Evolutionary conservation across 1,140 invertebrate species (phyloP).

Genomic region (Phthorimaea operculella): DNA sequence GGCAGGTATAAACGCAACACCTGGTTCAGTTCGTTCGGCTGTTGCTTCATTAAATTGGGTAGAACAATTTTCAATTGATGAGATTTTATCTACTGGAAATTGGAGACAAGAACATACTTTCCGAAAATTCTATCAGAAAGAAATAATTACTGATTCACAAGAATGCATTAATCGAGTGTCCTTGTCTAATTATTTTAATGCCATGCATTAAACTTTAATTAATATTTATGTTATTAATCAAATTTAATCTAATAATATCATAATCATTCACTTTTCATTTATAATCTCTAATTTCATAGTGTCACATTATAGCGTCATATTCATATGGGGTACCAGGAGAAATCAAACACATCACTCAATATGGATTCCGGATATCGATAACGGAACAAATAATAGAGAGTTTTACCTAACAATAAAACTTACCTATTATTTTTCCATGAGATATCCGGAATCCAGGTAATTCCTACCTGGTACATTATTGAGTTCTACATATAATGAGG

Average conservation of each 20-base stretch:
- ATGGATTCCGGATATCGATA: conserved; percentile 14
- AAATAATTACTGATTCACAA: conserved; percentile 10
- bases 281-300: conserved; percentile 4
- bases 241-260: background rate
- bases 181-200: conserved; percentile 16
- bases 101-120: conserved; percentile 31
- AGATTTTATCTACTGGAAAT: conserved; percentile 27
- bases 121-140: conserved; percentile 23
- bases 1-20: conserved; percentile 25
- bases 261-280: no score
- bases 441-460: conserved; percentile 1
- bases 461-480: conserved; percentile 1
- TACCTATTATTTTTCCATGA: conserved; percentile 14
- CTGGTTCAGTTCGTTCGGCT: conserved; percentile 33
- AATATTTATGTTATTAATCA: background rate
- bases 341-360: conserved; percentile 23
- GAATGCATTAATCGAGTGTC: conserved; percentile 8
- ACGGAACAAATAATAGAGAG: conserved; percentile 21
- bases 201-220: conserved; percentile 2
- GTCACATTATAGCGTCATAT: conserved; percentile 19
- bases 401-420: conserved; percentile 19
- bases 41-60: conserved; percentile 33
- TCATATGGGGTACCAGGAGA: conserved; percentile 19
- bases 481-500: conserved; percentile 4
- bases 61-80: conserved; percentile 26